phyloP scores from a whole-genome alignment of 2,888 invertebrate species.

The Minunthozetes semirufus region DNA sequence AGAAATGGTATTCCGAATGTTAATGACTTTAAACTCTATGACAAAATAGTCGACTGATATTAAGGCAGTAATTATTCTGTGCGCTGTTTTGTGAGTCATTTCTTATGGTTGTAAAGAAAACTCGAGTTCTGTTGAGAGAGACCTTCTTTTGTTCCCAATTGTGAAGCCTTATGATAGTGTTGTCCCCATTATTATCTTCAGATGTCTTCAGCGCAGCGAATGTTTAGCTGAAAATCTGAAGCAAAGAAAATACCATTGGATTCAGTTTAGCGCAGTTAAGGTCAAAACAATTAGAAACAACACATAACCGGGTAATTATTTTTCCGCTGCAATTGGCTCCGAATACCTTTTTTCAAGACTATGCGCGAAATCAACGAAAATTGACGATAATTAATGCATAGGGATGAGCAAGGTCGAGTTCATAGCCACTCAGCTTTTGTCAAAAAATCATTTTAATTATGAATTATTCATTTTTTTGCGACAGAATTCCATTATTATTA shows the following conservation, averaged over 20 bases:
- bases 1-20: neutral
- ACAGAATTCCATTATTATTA: no score
- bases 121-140: no score
- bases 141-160: neutral
- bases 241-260: neutral
- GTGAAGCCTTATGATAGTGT: neutral
- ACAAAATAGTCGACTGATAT: neutral
- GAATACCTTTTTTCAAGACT: no score
- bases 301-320: neutral
- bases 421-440: no score
- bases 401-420: no score
- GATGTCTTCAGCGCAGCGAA: neutral
- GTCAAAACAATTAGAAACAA: constrained; percentile 14
- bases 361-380: no score
- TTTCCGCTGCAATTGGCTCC: neutral
- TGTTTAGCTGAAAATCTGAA: neutral
- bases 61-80: neutral
- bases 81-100: constrained; percentile 12
- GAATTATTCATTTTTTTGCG: no score
- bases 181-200: neutral
- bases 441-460: no score
- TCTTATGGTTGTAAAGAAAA: neutral
- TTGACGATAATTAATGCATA: no score
- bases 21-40: constrained; percentile 7
- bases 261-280: constrained; percentile 9